Evolutionary conservation across 2,797 vertebrate genomes (phyloP), one percentile per base, ranked within the genome.

Genomic region (Fistularia commersonii): DNA sequence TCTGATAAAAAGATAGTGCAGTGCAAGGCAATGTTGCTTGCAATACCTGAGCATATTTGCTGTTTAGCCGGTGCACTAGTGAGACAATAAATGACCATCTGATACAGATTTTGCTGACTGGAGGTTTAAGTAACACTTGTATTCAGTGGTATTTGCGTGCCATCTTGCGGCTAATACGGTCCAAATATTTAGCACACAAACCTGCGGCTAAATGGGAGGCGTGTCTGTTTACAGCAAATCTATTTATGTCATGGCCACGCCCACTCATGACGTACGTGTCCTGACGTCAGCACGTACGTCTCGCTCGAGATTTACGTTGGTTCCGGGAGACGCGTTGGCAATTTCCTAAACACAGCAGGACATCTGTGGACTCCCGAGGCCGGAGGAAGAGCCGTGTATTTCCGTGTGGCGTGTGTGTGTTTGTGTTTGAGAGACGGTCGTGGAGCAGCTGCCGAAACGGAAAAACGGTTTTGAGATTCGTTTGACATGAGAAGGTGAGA

Each of bases 271-370:
- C 59, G 84, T 56, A 51, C 8, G 33, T 40, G 3, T 1, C 36
- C 0, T 8, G 12, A 60, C 73, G 81, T 87, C 74, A 86, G 11
- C 51, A 6, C 86, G 85, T 42, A 64, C 79, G 69, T 31, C 1
- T 9, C 7, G 8, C 32, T 64, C 66, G 13, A 51, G 45, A 48
- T 9, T 67, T 62, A 82, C 85, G 86, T 83, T n/a, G 6, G 14
- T 87, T 88, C 86, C 88, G 85, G 82, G 80, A 82, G 86, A 82
- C 87, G 87, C 86, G 87, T 88, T 88, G 87, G 88, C 87, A 88
- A 64, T 86, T 89, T 85, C 82, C 85, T 58, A 80, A 87, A 86
- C 81, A 86, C 62, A 38, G 58, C 48, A 42, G 33, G 40, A 11
- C 8, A 14, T 11, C 31, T n/a, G 51, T 35, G 11, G 6, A 32